Base-by-base conservation (phyloP, 2,888 invertebrate species). In the Apodemia duryi region DNA sequence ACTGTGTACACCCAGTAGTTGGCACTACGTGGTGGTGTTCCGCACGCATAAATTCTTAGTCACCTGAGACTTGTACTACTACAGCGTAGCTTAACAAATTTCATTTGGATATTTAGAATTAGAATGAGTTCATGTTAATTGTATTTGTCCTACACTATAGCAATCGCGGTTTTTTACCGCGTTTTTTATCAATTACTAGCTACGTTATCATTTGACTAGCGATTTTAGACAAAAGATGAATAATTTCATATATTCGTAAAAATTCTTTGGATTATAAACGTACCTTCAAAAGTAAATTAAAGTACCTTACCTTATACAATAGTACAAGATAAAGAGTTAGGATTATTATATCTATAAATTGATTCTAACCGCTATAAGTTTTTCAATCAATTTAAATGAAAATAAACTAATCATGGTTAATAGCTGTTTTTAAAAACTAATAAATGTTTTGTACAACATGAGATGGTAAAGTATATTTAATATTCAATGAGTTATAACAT, bases 1-100 rank as follows among this genome's bases (percentile, higher is more conserved):
- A n/a, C 46, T 29, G n/a, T 13, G 29, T 63, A 32, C 60, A 21
- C 29, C 2, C 41, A 41, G n/a, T 29, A 6, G 7, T 63, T 54
- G 35, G 38, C 6, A 9, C 3, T 28, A 11, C 11, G 57, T 52
- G 35, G 38, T 52, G 41, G 28, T 41, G 21, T 41, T 41, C 62
- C 49, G 62, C 62, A 63, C 63, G 63, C 41, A 54, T 54, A 63
- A 63, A 57, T 43, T 60, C 57, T 43, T 57, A 64, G 43, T 46
- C 63, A 64, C 57, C 60, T 64, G 64, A 29, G 63, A 29, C 54
- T 60, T 46, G 64, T 57, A 46, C 21, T 51, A 51, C 21, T 51
- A 51, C 21, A 51, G 21, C 51, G 21, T 2, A 51, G 13, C 54
- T 28, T 6, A 41, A 52, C 28, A 41, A 63, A n/a, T 64, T 60